phyloP scores from a whole-genome alignment of 1,140 invertebrate species.

The Camponotus floridanus region DNA sequence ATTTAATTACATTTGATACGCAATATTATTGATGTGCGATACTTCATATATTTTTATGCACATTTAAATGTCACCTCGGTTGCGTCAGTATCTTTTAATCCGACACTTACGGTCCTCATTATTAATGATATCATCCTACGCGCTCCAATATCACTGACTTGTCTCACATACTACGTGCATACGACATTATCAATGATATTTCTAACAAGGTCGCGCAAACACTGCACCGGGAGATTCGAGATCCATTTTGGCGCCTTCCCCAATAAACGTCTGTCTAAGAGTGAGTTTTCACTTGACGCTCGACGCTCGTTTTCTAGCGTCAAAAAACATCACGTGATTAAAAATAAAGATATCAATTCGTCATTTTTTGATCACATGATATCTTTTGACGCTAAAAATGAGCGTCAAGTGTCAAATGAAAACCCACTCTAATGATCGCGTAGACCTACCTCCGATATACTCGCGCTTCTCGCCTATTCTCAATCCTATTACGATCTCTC shows the following conservation, averaged over 20 bases:
- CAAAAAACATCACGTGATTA: too few species aligned
- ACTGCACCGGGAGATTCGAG: neutral
- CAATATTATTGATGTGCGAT: neutral
- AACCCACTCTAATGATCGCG: slow-evolving; percentile 1
- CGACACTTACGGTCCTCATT: neutral
- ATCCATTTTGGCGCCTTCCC: neutral
- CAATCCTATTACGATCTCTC: slow-evolving; percentile 49
- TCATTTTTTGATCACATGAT: too few species aligned
- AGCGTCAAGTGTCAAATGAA: too few species aligned
- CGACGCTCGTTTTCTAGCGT: too few species aligned
- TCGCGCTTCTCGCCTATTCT: slow-evolving; percentile 49
- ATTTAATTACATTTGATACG: too few species aligned
- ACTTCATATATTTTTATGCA: neutral
- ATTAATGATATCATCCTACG: neutral
- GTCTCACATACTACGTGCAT: slow-evolving; percentile 10
- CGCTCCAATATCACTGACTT: slow-evolving; percentile 31
- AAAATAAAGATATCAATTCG: too few species aligned
- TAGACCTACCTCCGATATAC: neutral
- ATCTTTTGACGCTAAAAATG: too few species aligned
- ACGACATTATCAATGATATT: slow-evolving; percentile 19
- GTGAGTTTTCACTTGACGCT: too few species aligned
- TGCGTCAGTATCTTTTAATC: neutral
- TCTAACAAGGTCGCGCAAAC: slow-evolving; percentile 15
- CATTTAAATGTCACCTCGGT: neutral
- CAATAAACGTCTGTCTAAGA: slow-evolving; percentile 16